Percentiles rank a stretch among this genome's conserved stretches.
Evolutionary conservation across 1,140 invertebrate species (phyloP).

Genomic region (Campodea augens): DNA sequence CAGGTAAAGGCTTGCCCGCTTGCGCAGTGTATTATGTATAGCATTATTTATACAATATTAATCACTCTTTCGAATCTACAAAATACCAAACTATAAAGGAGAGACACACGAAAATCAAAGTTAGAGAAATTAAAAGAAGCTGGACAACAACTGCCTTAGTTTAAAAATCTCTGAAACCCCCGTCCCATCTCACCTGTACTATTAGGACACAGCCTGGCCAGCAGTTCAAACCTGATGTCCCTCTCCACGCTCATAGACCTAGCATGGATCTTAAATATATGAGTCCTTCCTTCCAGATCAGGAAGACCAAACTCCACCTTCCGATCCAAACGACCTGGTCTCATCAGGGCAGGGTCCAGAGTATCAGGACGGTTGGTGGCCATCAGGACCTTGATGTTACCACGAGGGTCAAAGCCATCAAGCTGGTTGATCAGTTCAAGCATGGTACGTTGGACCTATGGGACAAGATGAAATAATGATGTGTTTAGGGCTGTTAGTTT

Average conservation of each 20-base stretch:
- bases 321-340: constrained; percentile 89
- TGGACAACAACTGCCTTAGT: no score
- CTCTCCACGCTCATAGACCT: constrained; percentile 96
- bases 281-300: constrained; percentile 84
- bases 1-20: no score
- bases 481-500: no score
- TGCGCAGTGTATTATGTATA: no score
- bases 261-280: constrained; percentile 99
- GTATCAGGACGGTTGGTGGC: no score
- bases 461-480: no score
- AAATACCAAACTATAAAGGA: neutral
- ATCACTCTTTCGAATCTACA: neutral
- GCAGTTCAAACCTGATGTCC: constrained; percentile 92
- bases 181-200: constrained; percentile 76
- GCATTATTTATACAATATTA: constrained; percentile 8
- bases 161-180: no score
- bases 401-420: constrained; percentile 98
- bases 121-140: no score
- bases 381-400: constrained; percentile 98
- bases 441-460: constrained; percentile 99
- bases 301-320: constrained; percentile 97
- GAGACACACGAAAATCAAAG: no score
- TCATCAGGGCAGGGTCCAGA: constrained; percentile 96
- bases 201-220: constrained; percentile 92
- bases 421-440: constrained; percentile 97